phyloP scores from a whole-genome alignment of 2,888 invertebrate genomes.

The Cactoblastis cactorum region DNA sequence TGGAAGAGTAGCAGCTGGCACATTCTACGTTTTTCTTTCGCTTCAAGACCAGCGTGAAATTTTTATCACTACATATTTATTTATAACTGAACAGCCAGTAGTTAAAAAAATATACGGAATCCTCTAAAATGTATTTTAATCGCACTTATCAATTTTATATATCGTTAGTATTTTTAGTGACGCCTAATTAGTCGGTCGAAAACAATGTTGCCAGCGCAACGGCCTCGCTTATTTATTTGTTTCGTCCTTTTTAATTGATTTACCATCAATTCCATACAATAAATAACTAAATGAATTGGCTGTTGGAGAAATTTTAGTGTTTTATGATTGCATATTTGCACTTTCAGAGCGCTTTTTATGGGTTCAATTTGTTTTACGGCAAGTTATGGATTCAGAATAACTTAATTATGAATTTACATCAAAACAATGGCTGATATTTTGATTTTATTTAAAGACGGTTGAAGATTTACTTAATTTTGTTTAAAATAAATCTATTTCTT shows the following conservation, averaged over 20 bases:
- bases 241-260: constrained; percentile 24
- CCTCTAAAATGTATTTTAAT: background rate
- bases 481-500: background rate
- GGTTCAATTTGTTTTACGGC: background rate
- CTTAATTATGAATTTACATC: background rate
- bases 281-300: constrained; percentile 10
- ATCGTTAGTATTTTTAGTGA: constrained; percentile 43
- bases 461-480: too few relatives aligned
- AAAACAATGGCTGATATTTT: too few relatives aligned
- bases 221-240: constrained; percentile 27
- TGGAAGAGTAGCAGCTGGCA: too few relatives aligned
- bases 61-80: too few relatives aligned
- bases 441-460: too few relatives aligned
- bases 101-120: background rate
- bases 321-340: constrained; percentile 2
- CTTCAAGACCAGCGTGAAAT: too few relatives aligned
- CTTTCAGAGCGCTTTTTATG: background rate
- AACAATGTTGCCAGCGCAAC: constrained; percentile 26
- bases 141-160: constrained; percentile 19
- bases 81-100: too few relatives aligned
- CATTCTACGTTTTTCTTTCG: too few relatives aligned
- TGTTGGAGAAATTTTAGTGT: constrained; percentile 2
- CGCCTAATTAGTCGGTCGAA: constrained; percentile 54
- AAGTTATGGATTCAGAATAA: background rate
- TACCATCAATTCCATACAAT: constrained; percentile 2